A percentile compares a stretch with the other conserved stretches of the same genome.
These are phyloP conservation scores for Epirrhoe alternata DNA, from an alignment of 2,888 invertebrate species.

Conservation along the genomic window DNA sequence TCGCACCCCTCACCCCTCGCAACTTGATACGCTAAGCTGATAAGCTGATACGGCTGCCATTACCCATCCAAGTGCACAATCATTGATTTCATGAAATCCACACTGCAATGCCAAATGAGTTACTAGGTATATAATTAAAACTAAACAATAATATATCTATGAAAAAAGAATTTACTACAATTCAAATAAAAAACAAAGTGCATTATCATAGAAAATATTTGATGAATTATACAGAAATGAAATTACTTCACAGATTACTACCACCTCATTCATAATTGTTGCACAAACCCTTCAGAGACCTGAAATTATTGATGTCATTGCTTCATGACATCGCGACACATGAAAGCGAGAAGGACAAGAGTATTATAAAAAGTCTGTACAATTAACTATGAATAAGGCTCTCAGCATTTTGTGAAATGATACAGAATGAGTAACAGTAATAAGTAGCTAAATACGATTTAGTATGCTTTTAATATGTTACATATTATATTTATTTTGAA, in stretches of 20 bases:
- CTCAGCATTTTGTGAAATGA: neutral
- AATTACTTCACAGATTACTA: conserved; percentile 2
- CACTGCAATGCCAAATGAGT: conserved; percentile 61
- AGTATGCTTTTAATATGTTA: neutral
- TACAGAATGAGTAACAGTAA: neutral
- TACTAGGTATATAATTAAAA: conserved; percentile 61
- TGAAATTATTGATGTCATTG: neutral
- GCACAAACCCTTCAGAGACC: neutral
- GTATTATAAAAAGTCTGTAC: neutral
- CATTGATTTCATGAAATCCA: conserved; percentile 59
- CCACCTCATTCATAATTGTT: neutral
- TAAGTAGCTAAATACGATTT: neutral
- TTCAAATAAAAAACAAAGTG: conserved; percentile 39
- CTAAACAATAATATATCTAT: conserved; percentile 70
- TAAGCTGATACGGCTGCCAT: conserved; percentile 2
- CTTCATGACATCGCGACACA: neutral
- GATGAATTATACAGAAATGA: neutral
- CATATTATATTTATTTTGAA: neutral
- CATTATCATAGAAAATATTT: conserved; percentile 2
- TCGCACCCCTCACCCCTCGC: conserved; percentile 37
- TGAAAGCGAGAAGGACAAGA: neutral
- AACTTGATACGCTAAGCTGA: too few relatives aligned
- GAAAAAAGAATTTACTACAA: conserved; percentile 52
- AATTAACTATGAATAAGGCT: neutral
- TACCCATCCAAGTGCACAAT: conserved; percentile 19